phyloP scores from a whole-genome alignment of 64 coral and sea anemone species.

The Dendronephthya gigantea region DNA sequence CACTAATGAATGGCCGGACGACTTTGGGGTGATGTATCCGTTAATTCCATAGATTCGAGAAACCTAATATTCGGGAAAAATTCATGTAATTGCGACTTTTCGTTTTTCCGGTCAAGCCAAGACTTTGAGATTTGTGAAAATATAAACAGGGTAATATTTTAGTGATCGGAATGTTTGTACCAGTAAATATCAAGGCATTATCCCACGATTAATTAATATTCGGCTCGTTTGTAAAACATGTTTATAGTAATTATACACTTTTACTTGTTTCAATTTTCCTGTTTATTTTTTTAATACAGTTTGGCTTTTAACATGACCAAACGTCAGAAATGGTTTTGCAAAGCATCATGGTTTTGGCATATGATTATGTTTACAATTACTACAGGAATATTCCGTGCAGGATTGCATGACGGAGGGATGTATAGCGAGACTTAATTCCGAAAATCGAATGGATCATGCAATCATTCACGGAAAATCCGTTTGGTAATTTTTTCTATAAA shows the following conservation, averaged over 20 bases:
- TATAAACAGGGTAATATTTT: not conserved
- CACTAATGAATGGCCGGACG: not conserved
- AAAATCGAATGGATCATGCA: no score
- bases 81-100: not conserved
- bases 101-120: not conserved
- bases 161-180: not conserved
- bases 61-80: not conserved
- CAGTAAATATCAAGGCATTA: not conserved
- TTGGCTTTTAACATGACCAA: no score
- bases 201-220: not conserved
- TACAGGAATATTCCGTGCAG: no score
- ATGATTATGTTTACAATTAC: no score
- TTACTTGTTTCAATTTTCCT: not conserved
- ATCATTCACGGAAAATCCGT: no score
- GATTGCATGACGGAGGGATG: no score
- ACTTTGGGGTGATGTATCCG: no score
- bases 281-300: not conserved
- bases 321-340: no score
- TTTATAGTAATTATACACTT: conserved; percentile 2
- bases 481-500: no score
- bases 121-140: not conserved
- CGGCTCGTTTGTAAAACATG: not conserved
- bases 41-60: no score
- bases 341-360: no score
- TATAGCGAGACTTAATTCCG: no score